These are phyloP conservation scores for Acipenser transmontanus DNA, from an alignment of 2,797 vertebrate species.

Conservation along the genomic window DNA sequence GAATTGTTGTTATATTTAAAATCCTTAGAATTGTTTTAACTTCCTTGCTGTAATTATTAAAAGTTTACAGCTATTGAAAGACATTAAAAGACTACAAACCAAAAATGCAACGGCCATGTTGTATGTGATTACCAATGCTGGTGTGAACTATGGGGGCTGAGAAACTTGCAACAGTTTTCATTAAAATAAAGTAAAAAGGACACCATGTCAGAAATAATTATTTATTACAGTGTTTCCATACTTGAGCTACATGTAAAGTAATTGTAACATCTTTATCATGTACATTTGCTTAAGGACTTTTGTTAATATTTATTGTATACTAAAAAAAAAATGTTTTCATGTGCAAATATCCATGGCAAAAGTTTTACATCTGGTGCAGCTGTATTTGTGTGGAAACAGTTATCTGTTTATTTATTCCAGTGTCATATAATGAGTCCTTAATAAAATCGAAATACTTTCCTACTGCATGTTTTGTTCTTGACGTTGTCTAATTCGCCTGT, in stretches of 20 bases:
- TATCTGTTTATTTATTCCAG: slow-evolving; percentile 95
- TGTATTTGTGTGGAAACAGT: slow-evolving; percentile 70
- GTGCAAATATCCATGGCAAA: slow-evolving; percentile 50
- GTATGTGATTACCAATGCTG: slow-evolving; percentile 50
- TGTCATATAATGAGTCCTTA: slow-evolving; percentile 85
- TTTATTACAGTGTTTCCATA: slow-evolving; percentile 72
- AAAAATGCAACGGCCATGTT: slow-evolving; percentile 23
- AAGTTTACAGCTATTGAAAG: no score
- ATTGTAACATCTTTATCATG: slow-evolving; percentile 46
- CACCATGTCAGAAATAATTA: slow-evolving; percentile 56
- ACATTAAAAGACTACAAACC: no score
- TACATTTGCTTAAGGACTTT: slow-evolving; percentile 57
- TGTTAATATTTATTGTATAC: slow-evolving; percentile 82
- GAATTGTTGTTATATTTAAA: no score
- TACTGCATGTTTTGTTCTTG: slow-evolving; percentile 51
- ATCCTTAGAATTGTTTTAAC: no score
- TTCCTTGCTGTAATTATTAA: no score
- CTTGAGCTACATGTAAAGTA: slow-evolving; percentile 50
- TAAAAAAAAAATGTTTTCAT: slow-evolving; percentile 57
- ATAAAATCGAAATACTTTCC: slow-evolving; percentile 88
- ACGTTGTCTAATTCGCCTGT: not conserved
- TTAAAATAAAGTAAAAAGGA: slow-evolving; percentile 47
- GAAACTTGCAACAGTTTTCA: slow-evolving; percentile 44
- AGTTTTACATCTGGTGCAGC: slow-evolving; percentile 63
- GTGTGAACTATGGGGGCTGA: slow-evolving; percentile 32